These are phyloP conservation scores for Chlamydotis undulata DNA, from an alignment of 2,113 vertebrate genomes.

Conservation along the genomic window DNA sequence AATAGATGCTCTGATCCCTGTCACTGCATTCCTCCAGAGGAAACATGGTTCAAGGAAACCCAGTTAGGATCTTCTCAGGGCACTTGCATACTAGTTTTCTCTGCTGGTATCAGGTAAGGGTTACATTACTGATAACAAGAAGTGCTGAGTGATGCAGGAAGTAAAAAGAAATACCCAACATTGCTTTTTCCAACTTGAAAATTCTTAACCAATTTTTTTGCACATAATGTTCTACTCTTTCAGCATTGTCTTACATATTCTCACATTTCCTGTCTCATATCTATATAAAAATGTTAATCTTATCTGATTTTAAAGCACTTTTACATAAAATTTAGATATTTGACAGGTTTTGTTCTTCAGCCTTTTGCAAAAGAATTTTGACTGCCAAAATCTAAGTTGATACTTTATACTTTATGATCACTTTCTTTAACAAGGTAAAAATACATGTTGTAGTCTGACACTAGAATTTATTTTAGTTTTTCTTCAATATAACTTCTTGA, in stretches of 20 bases:
- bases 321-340: neutral
- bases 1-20: neutral
- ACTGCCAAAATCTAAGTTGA: neutral
- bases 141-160: neutral
- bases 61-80: fast-evolving
- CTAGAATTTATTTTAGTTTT: neutral
- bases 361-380: neutral
- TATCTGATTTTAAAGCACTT: neutral
- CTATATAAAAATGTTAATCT: neutral
- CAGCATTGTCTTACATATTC: neutral
- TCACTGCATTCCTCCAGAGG: neutral
- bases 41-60: neutral
- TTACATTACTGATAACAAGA: neutral
- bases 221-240: neutral
- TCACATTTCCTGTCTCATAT: neutral
- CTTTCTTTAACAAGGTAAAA: neutral
- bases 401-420: fast-evolving
- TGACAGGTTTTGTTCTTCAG: neutral
- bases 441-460: fast-evolving
- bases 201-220: neutral
- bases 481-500: neutral
- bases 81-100: neutral
- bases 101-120: neutral
- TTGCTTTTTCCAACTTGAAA: neutral
- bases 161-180: neutral